Conservation (phyloP, 2,797 vertebrate species). For the Thripadectes ignobilis region DNA sequence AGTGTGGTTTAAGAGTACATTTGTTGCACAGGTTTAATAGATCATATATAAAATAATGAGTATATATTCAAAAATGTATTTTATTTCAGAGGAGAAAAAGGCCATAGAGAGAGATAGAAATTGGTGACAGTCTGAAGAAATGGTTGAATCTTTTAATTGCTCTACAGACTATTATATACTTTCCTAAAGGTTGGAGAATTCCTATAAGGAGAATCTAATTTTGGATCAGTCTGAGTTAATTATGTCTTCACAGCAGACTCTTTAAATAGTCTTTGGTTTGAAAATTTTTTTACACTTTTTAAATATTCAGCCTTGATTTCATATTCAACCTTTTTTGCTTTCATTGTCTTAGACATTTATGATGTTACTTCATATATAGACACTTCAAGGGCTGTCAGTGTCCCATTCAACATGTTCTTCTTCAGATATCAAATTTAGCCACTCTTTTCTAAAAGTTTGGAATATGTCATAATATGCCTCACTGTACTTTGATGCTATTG, state of each 20-base stretch:
- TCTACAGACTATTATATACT: background rate
- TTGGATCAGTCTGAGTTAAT: conserved; percentile 12
- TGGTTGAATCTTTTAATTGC: background rate
- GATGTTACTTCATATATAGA: background rate
- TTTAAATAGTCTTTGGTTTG: background rate
- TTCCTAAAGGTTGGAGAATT: background rate
- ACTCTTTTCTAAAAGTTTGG: background rate
- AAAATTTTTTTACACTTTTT: conserved; percentile 25
- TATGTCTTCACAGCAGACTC: background rate
- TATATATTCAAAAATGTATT: background rate
- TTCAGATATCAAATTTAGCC: background rate
- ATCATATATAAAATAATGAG: background rate
- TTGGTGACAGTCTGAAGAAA: background rate
- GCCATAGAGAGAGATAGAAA: background rate
- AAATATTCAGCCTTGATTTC: background rate
- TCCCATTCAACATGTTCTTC: background rate
- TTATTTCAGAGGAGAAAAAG: background rate
- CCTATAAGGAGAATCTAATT: background rate
- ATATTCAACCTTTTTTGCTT: background rate
- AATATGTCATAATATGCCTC: background rate
- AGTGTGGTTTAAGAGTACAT: background rate
- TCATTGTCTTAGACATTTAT: background rate
- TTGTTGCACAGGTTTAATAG: background rate
- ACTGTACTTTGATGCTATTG: background rate
- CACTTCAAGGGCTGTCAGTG: background rate